Conservation (phyloP, 2,888 invertebrate genomes). For the Heliconius ismenius region DNA sequence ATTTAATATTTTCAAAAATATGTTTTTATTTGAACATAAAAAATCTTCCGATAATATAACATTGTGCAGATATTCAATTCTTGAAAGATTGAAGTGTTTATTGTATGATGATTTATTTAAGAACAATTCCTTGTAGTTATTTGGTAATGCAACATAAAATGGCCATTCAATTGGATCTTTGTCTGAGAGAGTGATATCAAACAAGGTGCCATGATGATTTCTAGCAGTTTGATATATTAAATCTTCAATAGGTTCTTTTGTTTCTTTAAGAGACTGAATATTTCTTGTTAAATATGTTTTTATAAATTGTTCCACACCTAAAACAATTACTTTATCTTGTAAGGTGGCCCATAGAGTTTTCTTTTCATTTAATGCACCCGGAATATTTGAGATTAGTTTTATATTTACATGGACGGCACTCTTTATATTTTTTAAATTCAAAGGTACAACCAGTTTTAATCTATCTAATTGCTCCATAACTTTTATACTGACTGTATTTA, state of each 20-base stretch:
- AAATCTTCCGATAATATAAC: conserved; percentile 58
- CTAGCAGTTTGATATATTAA: conserved; percentile 50
- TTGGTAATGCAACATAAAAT: conserved; percentile 61
- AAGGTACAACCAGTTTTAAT: conserved; percentile 56
- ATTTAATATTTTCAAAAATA: conserved; percentile 54
- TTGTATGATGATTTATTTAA: conserved; percentile 47
- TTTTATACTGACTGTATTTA: conserved; percentile 61
- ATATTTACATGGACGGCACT: conserved; percentile 54
- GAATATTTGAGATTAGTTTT: conserved; percentile 60
- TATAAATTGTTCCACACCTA: conserved; percentile 66
- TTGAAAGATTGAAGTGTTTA: conserved; percentile 49
- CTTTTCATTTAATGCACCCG: conserved; percentile 57
- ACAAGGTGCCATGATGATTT: conserved; percentile 53
- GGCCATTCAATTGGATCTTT: conserved; percentile 46
- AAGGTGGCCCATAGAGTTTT: conserved; percentile 60
- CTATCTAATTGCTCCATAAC: conserved; percentile 55
- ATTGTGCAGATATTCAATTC: conserved; percentile 51
- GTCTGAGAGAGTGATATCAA: conserved; percentile 51
- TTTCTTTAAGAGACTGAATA: conserved; percentile 49
- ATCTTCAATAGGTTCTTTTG: conserved; percentile 50
- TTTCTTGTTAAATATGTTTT: conserved; percentile 45
- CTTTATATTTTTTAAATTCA: conserved; percentile 48
- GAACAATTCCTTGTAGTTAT: conserved; percentile 53
- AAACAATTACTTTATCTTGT: conserved; percentile 53
- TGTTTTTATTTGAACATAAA: conserved; percentile 52